Conservation (phyloP, 2,888 invertebrate genomes). For the Diaphora mendica region DNA sequence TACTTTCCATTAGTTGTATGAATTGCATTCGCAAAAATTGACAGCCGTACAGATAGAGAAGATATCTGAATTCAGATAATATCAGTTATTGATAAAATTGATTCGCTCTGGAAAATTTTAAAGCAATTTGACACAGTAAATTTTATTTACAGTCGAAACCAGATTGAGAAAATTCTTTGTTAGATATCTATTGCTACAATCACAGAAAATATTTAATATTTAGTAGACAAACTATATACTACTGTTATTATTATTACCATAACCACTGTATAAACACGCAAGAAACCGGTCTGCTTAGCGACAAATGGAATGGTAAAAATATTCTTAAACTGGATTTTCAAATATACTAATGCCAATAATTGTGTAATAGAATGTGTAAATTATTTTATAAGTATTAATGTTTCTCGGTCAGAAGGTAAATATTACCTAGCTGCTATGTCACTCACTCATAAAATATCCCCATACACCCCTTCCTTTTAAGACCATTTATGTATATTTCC, state of each 20-base stretch:
- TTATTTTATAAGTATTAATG: not conserved
- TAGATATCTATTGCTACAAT: not conserved
- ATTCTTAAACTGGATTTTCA: not conserved
- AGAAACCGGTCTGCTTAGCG: not conserved
- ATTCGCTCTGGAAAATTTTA: too few relatives aligned
- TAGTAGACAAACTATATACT: not conserved
- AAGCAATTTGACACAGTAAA: not conserved
- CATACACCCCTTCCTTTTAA: constrained; percentile 56
- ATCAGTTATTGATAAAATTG: too few relatives aligned
- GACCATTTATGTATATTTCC: constrained; percentile 59
- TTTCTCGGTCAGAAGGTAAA: not conserved
- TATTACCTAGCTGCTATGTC: constrained; percentile 10
- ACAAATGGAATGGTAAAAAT: not conserved
- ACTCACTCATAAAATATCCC: constrained; percentile 42
- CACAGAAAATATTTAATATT: not conserved
- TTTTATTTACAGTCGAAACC: not conserved
- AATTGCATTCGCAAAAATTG: too few relatives aligned
- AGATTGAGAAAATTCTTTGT: not conserved
- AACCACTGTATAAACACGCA: not conserved
- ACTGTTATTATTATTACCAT: not conserved
- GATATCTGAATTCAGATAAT: too few relatives aligned
- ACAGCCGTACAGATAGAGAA: too few relatives aligned
- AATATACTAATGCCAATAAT: not conserved
- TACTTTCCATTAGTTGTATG: too few relatives aligned
- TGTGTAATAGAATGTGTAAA: not conserved